Evolutionary conservation across 2,797 vertebrate species (phyloP).

Genomic region (Ctenopoma kingsleyae): DNA sequence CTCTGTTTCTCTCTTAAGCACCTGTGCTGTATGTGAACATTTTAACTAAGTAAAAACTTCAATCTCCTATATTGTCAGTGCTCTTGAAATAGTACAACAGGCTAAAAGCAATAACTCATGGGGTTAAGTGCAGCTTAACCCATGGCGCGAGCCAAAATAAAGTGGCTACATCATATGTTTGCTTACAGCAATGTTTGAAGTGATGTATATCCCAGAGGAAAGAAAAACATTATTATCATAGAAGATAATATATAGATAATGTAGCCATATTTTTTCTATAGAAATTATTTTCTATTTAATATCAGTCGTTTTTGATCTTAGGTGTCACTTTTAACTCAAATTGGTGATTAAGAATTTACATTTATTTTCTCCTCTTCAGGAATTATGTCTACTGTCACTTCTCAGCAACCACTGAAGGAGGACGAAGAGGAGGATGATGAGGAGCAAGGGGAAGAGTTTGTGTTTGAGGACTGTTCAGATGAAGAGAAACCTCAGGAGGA

Average conservation of each 20-base stretch:
- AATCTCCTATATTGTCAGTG: constrained; percentile 1
- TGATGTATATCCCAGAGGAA: not conserved
- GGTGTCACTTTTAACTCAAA: constrained; percentile 1
- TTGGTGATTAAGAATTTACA: not conserved
- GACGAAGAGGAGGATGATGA: constrained; percentile 78
- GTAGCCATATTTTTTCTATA: not conserved
- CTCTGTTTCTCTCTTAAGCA: not conserved
- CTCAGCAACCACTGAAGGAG: constrained; percentile 65
- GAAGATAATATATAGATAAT: constrained; percentile 4
- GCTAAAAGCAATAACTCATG: not conserved
- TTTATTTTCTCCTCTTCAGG: constrained; percentile 49
- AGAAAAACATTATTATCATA: not conserved
- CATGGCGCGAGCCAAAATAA: no score
- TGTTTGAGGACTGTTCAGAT: constrained; percentile 74
- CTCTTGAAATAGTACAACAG: not conserved
- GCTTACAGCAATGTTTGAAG: not conserved
- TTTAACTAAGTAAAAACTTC: constrained; percentile 8
- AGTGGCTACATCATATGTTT: not conserved
- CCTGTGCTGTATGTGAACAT: not conserved
- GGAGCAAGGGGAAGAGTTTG: constrained; percentile 76
- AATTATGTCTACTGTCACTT: constrained; percentile 74
- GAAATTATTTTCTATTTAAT: not conserved
- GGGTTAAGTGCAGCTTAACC: constrained; percentile 19
- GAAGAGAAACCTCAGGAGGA: constrained; percentile 57
- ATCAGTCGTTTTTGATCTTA: constrained; percentile 11